phyloP scores from a whole-genome alignment of 53 echinoderm and acorn worm genomes.

The Arbacia lixula region DNA sequence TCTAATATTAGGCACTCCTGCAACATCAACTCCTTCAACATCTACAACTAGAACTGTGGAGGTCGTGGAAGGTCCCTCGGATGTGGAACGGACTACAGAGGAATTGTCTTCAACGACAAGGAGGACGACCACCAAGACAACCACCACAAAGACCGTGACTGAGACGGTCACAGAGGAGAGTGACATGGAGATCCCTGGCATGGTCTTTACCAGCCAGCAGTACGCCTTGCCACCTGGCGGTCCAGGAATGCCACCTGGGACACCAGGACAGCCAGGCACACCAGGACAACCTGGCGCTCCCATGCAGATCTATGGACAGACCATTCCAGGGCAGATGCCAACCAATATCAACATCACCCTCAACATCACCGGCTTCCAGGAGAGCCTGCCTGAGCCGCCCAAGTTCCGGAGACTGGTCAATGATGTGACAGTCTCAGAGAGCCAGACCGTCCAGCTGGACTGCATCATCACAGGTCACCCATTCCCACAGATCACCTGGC shows the following conservation, averaged over 20 bases:
- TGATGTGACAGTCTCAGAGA: constrained; percentile 76
- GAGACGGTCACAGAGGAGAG: constrained; percentile 83
- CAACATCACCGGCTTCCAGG: constrained; percentile 84
- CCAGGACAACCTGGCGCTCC: constrained; percentile 37
- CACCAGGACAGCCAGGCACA: constrained; percentile 28
- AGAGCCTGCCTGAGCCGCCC: constrained; percentile 83
- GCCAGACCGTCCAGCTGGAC: constrained; percentile 84
- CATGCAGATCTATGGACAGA: constrained; percentile 49
- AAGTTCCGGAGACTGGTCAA: constrained; percentile 79
- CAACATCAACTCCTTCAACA: constrained; percentile 22
- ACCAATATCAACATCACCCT: constrained; percentile 93
- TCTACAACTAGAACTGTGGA: constrained; percentile 57
- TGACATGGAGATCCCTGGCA: constrained; percentile 57
- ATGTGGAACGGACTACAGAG: constrained; percentile 61
- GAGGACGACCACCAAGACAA: constrained; percentile 81
- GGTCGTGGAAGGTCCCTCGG: constrained; percentile 63
- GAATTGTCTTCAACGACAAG: constrained; percentile 65
- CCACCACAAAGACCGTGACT: constrained; percentile 83
- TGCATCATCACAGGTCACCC: constrained; percentile 93
- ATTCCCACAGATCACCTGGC: constrained; percentile 88
- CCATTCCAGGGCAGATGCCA: constrained; percentile 59
- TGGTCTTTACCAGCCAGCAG: constrained; percentile 46
- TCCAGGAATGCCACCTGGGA: constrained; percentile 22
- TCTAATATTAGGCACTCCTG: too few relatives aligned
- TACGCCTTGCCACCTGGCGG: constrained; percentile 2